A percentile compares a stretch with the other conserved stretches of the same genome.
phyloP scores from a whole-genome alignment of 2,888 invertebrate genomes.

The Microdon myrmicae region DNA sequence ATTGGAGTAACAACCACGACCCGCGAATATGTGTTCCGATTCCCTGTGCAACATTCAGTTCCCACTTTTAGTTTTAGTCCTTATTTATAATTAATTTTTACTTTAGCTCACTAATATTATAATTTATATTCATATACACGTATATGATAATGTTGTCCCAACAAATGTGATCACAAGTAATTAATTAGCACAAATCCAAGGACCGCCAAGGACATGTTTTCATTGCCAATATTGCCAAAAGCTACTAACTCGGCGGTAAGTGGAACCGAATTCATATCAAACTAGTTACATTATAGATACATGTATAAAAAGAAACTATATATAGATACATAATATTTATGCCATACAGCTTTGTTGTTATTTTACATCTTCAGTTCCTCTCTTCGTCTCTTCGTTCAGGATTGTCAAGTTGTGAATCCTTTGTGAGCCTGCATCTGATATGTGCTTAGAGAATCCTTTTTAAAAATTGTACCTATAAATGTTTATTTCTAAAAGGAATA shows the following conservation, averaged over 20 bases:
- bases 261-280: conserved; percentile 41
- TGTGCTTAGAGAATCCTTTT: too few species aligned
- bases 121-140: too few species aligned
- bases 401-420: too few species aligned
- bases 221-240: conserved; percentile 23
- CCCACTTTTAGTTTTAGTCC: background rate
- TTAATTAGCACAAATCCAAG: conserved; percentile 43
- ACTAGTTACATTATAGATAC: conserved; percentile 9
- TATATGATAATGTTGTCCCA: conserved; percentile 38
- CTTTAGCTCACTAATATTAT: conserved; percentile 21
- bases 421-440: too few species aligned
- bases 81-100: conserved; percentile 19
- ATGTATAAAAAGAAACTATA: too few species aligned
- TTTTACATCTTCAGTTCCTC: too few species aligned
- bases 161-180: conserved; percentile 39
- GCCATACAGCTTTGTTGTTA: too few species aligned
- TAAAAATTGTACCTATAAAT: too few species aligned
- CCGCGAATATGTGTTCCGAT: conserved; percentile 22
- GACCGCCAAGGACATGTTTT: conserved; percentile 18
- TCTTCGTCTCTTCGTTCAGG: too few species aligned
- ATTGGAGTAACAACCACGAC: conserved; percentile 34
- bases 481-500: too few species aligned
- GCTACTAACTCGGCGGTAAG: conserved; percentile 32
- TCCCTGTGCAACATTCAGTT: background rate
- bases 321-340: too few species aligned